These are phyloP conservation scores for Dicycla oo DNA, from an alignment of 2,888 invertebrate genomes.

Conservation along the genomic window DNA sequence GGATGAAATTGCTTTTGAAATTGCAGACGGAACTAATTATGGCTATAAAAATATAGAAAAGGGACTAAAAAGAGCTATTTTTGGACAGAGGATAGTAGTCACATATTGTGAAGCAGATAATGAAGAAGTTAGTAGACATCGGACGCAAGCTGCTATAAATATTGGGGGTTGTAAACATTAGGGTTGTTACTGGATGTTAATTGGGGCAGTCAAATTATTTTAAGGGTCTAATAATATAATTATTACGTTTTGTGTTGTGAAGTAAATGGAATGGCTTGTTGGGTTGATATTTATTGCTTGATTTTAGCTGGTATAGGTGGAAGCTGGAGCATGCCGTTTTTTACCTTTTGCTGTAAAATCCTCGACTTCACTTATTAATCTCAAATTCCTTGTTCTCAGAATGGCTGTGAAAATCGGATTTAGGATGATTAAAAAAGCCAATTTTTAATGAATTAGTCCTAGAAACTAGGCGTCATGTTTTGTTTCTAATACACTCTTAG, in stretches of 20 bases:
- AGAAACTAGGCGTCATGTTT: background rate
- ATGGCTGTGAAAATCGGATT: background rate
- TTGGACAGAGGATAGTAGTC: conserved; percentile 69
- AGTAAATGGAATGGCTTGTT: background rate
- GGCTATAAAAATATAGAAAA: conserved; percentile 69
- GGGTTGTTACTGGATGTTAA: conserved; percentile 68
- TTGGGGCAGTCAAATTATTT: conserved; percentile 14
- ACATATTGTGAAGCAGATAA: conserved; percentile 74
- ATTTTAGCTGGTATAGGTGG: background rate
- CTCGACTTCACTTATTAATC: too few species aligned
- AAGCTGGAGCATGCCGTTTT: too few species aligned
- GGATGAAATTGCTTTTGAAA: conserved; percentile 63
- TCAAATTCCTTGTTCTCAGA: background rate
- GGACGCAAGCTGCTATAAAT: conserved; percentile 80
- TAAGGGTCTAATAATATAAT: conserved; percentile 2
- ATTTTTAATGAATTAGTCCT: background rate
- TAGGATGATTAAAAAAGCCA: background rate
- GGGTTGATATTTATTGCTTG: background rate
- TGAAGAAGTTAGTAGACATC: conserved; percentile 73
- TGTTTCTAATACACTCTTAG: too few species aligned
- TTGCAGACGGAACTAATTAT: conserved; percentile 80
- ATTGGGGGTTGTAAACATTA: conserved; percentile 73
- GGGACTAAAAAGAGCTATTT: conserved; percentile 60
- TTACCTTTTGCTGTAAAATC: too few species aligned
- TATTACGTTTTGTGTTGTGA: background rate